Base-by-base conservation (phyloP, 2,888 invertebrate genomes). In the Spisula subtruncata region DNA sequence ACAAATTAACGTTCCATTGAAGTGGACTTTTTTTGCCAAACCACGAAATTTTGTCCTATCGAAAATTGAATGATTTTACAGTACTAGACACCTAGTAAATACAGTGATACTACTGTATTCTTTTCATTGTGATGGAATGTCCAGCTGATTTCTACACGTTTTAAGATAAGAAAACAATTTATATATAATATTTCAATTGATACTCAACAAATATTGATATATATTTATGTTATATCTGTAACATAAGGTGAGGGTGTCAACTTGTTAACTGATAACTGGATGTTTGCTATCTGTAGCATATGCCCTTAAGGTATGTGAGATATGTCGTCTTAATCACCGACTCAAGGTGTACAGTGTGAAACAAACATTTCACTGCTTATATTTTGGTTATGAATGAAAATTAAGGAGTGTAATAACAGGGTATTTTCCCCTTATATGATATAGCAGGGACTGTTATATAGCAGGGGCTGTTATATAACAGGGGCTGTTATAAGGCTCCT, bases 171-270 rank as follows among this genome's bases (percentile, higher is more conserved):
- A 16, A 32, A 32, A 75, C 75, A 75, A 75, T 75, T 75, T 75
- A 18, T 75, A 75, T 75, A 75, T 75, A 12, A 75, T 75, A 75
- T 75, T 75, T 75, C 71, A 29, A 35, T n/a, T 81, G 85, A 85
- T 82, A 85, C 54, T 56, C 85, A n/a, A 83, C 80, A 86, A 86
- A 89, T 86, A 89, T 84, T 89, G 89, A 89, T 89, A 83, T 86
- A 89, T 89, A 83, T 86, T 83, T 86, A 83, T 48, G 60, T 41
- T 83, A 86, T 89, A 89, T 86, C 86, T 86, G 86, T 60, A 83
- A 86, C 89, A n/a, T 89, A 80, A 83, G 86, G 41, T 83, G 80
- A 80, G 83, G 41, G 46, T 81, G 83, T 89, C 82, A 85, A 75
- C 41, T 51, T 81, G 20, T 83, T 80, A 56, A 29, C 56, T 56